A percentile compares a stretch with the other conserved stretches of the same genome.
phyloP scores from a whole-genome alignment of 2,113 vertebrate species.

The Delphinapterus leucas region DNA sequence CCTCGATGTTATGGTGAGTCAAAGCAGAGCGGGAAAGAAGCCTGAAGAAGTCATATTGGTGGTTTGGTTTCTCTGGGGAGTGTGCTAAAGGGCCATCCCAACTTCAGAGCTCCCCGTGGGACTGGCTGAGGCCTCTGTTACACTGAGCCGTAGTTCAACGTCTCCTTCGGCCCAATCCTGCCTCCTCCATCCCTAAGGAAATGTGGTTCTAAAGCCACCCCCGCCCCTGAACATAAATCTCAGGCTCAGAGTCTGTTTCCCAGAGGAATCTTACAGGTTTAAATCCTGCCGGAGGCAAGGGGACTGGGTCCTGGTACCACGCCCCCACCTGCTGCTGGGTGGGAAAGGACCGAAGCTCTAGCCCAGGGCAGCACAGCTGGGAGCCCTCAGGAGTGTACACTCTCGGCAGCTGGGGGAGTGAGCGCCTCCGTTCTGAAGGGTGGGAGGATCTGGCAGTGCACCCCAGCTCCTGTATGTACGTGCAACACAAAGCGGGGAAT shows the following conservation, averaged over 20 bases:
- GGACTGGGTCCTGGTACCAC: not conserved
- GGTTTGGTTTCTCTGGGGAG: not conserved
- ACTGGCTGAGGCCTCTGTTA: not conserved
- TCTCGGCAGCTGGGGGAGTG: not conserved
- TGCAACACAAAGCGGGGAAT: not conserved
- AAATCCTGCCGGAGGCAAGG: not conserved
- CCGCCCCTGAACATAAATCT: not conserved
- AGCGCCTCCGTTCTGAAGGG: not conserved
- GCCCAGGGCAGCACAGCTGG: not conserved
- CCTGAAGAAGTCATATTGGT: not conserved
- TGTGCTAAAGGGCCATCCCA: not conserved
- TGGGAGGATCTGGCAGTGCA: not conserved
- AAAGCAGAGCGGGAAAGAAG: not conserved
- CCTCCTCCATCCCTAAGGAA: not conserved
- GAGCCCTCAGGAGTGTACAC: not conserved
- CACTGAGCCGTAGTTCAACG: not conserved
- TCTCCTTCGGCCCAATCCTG: not conserved
- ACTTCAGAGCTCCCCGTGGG: not conserved
- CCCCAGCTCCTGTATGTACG: not conserved
- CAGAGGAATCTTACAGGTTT: not conserved
- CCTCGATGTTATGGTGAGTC: not conserved
- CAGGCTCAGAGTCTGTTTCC: not conserved
- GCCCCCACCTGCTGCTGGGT: not conserved
- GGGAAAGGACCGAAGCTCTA: accelerated
- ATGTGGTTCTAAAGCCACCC: not conserved